Percentiles rank a stretch among this genome's conserved stretches.
Conservation (phyloP, 2,888 invertebrate genomes). For the Orthonychiurus folsomi region DNA sequence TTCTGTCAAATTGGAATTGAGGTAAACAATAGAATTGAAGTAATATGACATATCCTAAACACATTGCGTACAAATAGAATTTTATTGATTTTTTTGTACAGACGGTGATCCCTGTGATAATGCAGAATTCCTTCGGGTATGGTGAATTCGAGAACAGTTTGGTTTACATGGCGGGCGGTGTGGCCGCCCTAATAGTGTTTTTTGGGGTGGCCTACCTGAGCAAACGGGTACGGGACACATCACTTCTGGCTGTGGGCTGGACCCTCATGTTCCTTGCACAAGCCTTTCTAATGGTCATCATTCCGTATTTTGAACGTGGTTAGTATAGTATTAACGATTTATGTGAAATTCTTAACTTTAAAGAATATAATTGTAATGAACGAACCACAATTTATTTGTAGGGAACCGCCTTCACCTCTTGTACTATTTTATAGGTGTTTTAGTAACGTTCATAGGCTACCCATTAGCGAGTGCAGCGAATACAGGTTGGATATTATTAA, state of each 20-base stretch:
- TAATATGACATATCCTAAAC: not conserved
- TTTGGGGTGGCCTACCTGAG: conserved; percentile 43
- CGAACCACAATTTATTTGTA: conserved; percentile 6
- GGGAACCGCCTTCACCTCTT: conserved; percentile 19
- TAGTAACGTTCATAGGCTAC: conserved; percentile 39
- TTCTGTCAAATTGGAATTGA: conserved; percentile 46
- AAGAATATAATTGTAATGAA: conserved; percentile 9
- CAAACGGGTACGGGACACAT: conserved; percentile 42
- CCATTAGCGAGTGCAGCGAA: conserved; percentile 40
- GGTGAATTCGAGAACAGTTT: conserved; percentile 45
- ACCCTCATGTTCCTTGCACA: conserved; percentile 41
- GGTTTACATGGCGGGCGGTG: conserved; percentile 45
- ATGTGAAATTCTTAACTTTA: conserved; percentile 7
- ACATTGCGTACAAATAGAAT: not conserved
- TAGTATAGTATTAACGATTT: conserved; percentile 6
- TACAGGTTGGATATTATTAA: too few species aligned
- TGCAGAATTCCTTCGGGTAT: conserved; percentile 43
- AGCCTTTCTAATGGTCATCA: conserved; percentile 41
- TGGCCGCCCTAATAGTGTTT: conserved; percentile 44
- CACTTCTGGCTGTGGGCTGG: conserved; percentile 43
- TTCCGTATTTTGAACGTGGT: conserved; percentile 22
- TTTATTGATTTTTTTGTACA: conserved; percentile 28
- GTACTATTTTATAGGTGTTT: conserved; percentile 38
- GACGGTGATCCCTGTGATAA: conserved; percentile 46
- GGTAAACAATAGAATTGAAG: conserved; percentile 39